Evolutionary conservation across 2,797 vertebrate genomes (phyloP), one percentile per base, ranked within the genome.

Genomic region (Rhinoraja longicauda): DNA sequence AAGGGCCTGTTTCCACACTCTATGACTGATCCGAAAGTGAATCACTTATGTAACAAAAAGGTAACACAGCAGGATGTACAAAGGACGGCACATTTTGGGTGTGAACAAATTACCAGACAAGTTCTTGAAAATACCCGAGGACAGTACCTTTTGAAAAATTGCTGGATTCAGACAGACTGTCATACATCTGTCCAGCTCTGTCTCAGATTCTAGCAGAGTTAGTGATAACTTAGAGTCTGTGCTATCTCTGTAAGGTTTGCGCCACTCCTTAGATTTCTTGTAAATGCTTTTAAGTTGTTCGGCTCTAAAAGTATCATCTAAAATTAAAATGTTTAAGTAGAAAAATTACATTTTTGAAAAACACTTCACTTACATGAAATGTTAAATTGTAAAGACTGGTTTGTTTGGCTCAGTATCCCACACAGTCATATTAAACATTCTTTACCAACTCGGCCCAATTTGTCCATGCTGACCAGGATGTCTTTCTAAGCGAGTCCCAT

Each of bases 201-300:
- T n/a, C 39, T 93, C 92, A 59, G 84, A 93, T 91, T 94, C 93
- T 0, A 93, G 94, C 93, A 93, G 94, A 19, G 45, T 24, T 36
- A 94, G 84, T 93, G 95, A 82, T 93, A 95, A 94, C 93, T 94
- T 95, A 57, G 96, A 95, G 78, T 94, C 94, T 6, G 94, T 70
- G 53, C 94, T 45, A n/a, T 24, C 26, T 57, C 4, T 0, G 0
- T 67, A 84, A 93, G 93, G 93, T 93, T 93, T 81, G 32, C 94
- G 92, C 94, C 29, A 94, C 81, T 93, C 93, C 67, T 64, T 67
- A 93, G 94, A 77, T 94, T 94, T 95, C 67, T 92, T 90, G 36
- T 75, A 86, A 94, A 94, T 94, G 77, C 94, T 93, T 78, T 94
- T 93, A 0, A 93, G 93, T 94, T 95, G 94, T 93, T 96, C 95